These are phyloP conservation scores for Latrodectus hesperus DNA, from an alignment of 2,888 invertebrate species.

Conservation along the genomic window DNA sequence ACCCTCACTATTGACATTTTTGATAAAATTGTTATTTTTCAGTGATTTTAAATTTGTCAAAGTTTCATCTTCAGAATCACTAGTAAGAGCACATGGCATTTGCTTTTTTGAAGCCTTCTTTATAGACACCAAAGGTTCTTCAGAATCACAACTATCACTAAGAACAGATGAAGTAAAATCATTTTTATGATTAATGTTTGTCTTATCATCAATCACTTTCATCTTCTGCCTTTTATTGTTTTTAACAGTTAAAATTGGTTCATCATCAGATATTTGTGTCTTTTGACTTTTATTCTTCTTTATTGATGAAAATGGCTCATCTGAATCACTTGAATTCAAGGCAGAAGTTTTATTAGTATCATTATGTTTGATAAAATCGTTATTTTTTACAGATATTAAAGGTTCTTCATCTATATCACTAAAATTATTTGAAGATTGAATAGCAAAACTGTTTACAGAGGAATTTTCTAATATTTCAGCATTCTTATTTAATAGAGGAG, in stretches of 20 bases:
- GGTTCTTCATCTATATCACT: constrained; percentile 25
- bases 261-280: not conserved
- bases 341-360: not conserved
- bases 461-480: too few relatives aligned
- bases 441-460: too few relatives aligned
- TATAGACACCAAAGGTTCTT: not conserved
- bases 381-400: not conserved
- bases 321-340: constrained; percentile 5
- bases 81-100: not conserved
- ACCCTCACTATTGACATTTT: not conserved
- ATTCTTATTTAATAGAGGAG: too few relatives aligned
- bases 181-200: too few relatives aligned
- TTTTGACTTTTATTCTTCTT: not conserved
- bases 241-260: not conserved
- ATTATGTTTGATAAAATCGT: not conserved
- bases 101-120: not conserved
- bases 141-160: too few relatives aligned
- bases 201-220: too few relatives aligned
- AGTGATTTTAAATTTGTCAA: not conserved
- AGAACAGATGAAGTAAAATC: too few relatives aligned
- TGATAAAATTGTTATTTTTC: not conserved
- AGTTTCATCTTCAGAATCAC: constrained; percentile 14
- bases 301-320: not conserved
- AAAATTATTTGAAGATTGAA: not conserved
- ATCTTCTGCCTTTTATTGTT: too few relatives aligned